Evolutionary conservation across 2,797 vertebrate genomes (phyloP).

Genomic region (Phaenicophaeus curvirostris): DNA sequence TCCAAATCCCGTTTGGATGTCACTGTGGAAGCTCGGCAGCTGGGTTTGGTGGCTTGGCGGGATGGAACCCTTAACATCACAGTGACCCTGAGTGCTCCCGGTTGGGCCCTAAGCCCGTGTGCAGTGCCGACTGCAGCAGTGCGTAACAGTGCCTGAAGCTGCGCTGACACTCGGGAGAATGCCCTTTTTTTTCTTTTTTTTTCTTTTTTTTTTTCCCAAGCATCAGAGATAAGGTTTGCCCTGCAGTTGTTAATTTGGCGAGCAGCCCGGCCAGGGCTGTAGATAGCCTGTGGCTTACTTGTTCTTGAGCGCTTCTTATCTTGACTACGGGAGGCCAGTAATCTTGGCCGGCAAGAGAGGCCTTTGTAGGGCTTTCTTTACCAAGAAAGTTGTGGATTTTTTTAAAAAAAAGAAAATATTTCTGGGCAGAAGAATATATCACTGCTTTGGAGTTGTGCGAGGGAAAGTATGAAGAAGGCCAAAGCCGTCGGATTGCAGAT

Average conservation of each 20-base stretch:
- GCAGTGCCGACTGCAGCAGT: fast-evolving
- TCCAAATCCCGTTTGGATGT: fast-evolving
- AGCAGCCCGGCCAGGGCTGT: not conserved
- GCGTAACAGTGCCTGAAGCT: fast-evolving
- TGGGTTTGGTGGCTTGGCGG: not conserved
- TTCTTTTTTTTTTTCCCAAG: not conserved
- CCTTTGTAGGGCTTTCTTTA: not conserved
- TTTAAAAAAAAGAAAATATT: not conserved
- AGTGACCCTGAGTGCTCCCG: fast-evolving
- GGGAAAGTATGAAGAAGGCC: not conserved
- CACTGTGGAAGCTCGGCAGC: fast-evolving
- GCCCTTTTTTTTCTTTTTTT: not conserved
- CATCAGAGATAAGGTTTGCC: not conserved
- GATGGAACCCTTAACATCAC: not conserved
- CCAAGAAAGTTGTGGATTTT: not conserved
- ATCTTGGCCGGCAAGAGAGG: not conserved
- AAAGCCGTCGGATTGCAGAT: not conserved
- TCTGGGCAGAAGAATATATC: not conserved
- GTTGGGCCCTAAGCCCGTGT: fast-evolving
- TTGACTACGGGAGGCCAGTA: not conserved
- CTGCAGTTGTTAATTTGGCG: not conserved
- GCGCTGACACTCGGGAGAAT: fast-evolving
- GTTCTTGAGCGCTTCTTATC: not conserved
- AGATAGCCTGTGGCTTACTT: not conserved
- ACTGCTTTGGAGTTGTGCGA: not conserved